Base-by-base conservation (phyloP, 2,888 invertebrate genomes). In the Limnephilus auricula region DNA sequence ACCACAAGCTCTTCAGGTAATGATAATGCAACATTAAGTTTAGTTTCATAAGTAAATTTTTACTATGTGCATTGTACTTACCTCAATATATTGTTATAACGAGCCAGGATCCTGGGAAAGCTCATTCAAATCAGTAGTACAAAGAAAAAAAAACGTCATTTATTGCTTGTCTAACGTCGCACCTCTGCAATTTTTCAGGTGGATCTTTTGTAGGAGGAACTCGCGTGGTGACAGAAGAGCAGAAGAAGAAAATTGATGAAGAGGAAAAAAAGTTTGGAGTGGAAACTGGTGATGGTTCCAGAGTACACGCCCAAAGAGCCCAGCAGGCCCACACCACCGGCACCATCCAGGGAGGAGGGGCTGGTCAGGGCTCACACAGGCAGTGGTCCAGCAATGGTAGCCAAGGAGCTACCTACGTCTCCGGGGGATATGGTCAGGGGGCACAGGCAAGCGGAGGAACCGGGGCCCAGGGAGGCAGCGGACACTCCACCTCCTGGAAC, bases 201-300 rank as follows among this genome's bases (percentile, higher is more conserved):
- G 65, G 65, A 85, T 34, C 65, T 65, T 2, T 65, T 65, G 65
- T 9, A 65, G 65, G 79, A 5, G 94, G 94, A 3, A 93, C 93
- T 2, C 94, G 93, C 78, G 92, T 94, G 31, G 87, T 95, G 5
- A 94, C 94, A 0, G 94, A 94, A 40, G 95, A 95, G 92, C 95
- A 95, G 92, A 94, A 94, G 93, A 94, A 94, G 91, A 93, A 94
- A 83, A 93, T 95, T 30, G 94, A 95, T 87, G 94, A 94, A 65
- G 95, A 95, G 93, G 95, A 95, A 90, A 94, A 86, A 93, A 94
- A 85, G 30, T 90, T 93, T 32, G 87, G 93, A 79, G 95, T 95
- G 90, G 94, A 94, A 4, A 94, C 95, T 10, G 96, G 96, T 4
- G 96, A 96, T 94, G 95, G 95, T 15, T 95, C 95, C 0, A 94